Percentiles rank a stretch among this genome's conserved stretches.
phyloP scores from a whole-genome alignment of 2,797 vertebrate genomes.

The Chloroceryle inda region DNA sequence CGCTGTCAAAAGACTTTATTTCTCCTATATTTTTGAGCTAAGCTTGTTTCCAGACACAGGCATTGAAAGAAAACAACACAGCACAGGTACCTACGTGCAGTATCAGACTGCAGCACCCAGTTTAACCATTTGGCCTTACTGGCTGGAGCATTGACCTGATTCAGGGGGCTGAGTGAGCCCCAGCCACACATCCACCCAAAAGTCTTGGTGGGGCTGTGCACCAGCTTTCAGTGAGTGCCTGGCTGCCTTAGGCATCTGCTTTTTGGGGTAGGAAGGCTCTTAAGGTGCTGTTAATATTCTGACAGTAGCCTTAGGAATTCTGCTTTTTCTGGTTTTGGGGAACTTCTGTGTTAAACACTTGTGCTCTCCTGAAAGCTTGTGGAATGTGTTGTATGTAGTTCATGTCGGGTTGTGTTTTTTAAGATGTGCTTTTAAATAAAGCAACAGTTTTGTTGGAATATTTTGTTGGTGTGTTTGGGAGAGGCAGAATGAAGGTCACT shows the following conservation, averaged over 20 bases:
- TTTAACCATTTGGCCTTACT: not conserved
- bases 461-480: not conserved
- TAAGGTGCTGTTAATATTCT: not conserved
- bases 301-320: not conserved
- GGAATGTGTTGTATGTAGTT: no score
- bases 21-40: not conserved
- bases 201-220: fast-evolving
- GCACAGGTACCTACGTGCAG: fast-evolving
- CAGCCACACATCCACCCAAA: fast-evolving
- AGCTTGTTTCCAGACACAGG: not conserved
- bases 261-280: not conserved
- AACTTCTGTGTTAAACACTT: not conserved
- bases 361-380: not conserved
- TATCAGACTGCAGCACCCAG: fast-evolving
- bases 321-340: not conserved
- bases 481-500: fast-evolving
- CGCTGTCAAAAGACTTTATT: not conserved
- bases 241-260: not conserved
- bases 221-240: not conserved
- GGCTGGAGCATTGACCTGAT: fast-evolving
- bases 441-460: fast-evolving
- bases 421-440: not conserved
- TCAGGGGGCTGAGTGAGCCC: fast-evolving
- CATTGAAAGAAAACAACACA: not conserved
- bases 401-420: no score